phyloP scores from a whole-genome alignment of 2,797 vertebrate species.

The Lemur catta region DNA sequence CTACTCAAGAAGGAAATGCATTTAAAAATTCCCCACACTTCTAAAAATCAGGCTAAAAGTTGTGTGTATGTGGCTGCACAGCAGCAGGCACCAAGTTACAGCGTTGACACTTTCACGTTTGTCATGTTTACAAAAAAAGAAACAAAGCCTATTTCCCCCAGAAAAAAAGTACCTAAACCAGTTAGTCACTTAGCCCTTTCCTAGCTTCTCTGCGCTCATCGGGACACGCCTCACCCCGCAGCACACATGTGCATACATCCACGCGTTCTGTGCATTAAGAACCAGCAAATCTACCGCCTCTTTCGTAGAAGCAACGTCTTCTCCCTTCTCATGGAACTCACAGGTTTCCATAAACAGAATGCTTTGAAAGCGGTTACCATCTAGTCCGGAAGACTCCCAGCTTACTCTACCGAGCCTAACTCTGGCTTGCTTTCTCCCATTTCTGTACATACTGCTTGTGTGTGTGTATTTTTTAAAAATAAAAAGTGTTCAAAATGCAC shows the following conservation, averaged over 20 bases:
- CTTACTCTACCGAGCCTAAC: slow-evolving; percentile 52
- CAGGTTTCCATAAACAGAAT: slow-evolving; percentile 41
- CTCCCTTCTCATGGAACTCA: slow-evolving; percentile 29
- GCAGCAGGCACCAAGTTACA: slow-evolving; percentile 75
- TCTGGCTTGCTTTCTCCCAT: slow-evolving; percentile 65
- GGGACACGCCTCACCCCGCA: background rate
- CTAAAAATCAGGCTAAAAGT: slow-evolving; percentile 20
- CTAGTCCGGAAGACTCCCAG: slow-evolving; percentile 61
- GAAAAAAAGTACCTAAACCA: slow-evolving; percentile 80
- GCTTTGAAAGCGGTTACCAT: slow-evolving; percentile 67
- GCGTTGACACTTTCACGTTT: slow-evolving; percentile 45
- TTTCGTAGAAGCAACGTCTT: slow-evolving; percentile 21
- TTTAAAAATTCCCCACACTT: slow-evolving; percentile 21
- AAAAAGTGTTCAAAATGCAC: slow-evolving; percentile 62
- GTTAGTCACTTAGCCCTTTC: slow-evolving; percentile 44
- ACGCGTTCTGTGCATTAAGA: background rate
- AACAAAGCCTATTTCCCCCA: slow-evolving; percentile 38
- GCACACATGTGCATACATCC: background rate
- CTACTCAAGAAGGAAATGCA: slow-evolving; percentile 59
- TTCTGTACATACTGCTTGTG: slow-evolving; percentile 8
- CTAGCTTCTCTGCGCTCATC: background rate
- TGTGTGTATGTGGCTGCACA: slow-evolving; percentile 71
- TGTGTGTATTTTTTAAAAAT: slow-evolving; percentile 59
- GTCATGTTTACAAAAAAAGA: slow-evolving; percentile 63
- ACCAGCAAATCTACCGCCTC: slow-evolving; percentile 21